These are phyloP conservation scores for Sinocyclocheilus anophthalmus DNA, from an alignment of 2,113 vertebrate genomes.

Conservation along the genomic window DNA sequence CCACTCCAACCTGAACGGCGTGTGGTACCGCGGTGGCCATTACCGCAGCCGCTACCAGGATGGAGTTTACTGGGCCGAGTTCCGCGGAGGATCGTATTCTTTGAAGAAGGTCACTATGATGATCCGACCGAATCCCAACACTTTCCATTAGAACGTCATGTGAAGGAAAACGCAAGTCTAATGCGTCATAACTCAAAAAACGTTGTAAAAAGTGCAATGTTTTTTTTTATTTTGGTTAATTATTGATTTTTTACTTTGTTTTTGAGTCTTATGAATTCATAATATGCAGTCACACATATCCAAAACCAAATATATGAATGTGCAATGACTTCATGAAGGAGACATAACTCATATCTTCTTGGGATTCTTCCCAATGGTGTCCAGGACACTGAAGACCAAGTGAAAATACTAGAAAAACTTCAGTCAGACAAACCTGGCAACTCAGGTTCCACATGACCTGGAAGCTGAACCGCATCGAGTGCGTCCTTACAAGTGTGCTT, in stretches of 20 bases:
- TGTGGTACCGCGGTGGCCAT: slow-evolving; percentile 87
- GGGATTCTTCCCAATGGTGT: not conserved
- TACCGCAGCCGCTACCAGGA: slow-evolving; percentile 87
- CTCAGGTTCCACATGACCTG: not conserved
- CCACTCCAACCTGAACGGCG: slow-evolving; percentile 87
- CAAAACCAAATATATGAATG: not conserved
- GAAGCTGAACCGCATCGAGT: too few species aligned
- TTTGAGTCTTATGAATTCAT: not conserved
- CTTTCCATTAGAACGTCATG: slow-evolving; percentile 77
- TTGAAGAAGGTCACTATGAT: slow-evolving; percentile 89
- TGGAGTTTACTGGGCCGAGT: slow-evolving; percentile 87
- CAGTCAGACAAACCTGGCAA: not conserved
- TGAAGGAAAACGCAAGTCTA: too few species aligned
- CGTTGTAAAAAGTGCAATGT: slow-evolving; percentile 11
- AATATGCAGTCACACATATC: not conserved
- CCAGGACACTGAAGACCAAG: not conserved
- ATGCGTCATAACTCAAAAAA: not conserved
- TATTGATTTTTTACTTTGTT: not conserved
- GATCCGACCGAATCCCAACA: slow-evolving; percentile 88
- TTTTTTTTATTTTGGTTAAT: not conserved
- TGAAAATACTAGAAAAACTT: not conserved
- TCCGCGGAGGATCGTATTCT: slow-evolving; percentile 85
- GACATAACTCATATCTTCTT: not conserved
- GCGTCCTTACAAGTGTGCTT: not conserved
- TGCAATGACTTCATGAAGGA: slow-evolving; percentile 3